A percentile compares a stretch with the other conserved stretches of the same genome.
Evolutionary conservation across 2,797 vertebrate species (phyloP).

Genomic region (Falco novaeseelandiae): DNA sequence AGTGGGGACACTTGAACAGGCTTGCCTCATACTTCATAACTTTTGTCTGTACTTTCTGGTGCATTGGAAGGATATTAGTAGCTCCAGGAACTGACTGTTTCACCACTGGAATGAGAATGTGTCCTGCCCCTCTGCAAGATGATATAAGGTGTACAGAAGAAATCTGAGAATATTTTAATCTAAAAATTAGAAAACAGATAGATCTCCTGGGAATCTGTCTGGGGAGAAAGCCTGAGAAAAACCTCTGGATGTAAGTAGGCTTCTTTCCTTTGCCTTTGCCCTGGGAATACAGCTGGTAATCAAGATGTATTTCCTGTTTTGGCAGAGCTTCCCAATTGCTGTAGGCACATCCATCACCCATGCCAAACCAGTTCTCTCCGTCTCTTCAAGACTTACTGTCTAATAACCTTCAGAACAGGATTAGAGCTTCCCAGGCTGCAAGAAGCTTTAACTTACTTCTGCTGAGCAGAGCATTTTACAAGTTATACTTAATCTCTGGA

Average conservation of each 20-base stretch:
- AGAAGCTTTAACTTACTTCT: constrained; percentile 3
- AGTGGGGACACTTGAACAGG: background rate
- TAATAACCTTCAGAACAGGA: background rate
- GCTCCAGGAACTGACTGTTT: background rate
- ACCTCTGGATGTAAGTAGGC: background rate
- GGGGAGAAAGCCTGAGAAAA: background rate
- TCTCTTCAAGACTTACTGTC: background rate
- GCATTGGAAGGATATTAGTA: background rate
- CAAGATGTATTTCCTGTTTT: background rate
- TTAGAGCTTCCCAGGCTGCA: background rate
- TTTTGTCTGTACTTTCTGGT: background rate
- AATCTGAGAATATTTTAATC: background rate
- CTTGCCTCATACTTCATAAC: background rate
- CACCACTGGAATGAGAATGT: background rate
- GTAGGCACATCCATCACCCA: background rate
- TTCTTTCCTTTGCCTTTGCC: background rate
- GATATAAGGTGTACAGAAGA: background rate
- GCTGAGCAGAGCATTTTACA: background rate
- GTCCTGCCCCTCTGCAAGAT: background rate
- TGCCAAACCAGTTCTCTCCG: background rate
- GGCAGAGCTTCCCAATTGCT: background rate
- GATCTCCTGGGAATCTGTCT: background rate
- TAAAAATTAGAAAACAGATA: background rate
- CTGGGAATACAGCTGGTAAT: background rate
- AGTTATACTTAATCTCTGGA: background rate